A percentile compares a stretch with the other conserved stretches of the same genome.
Evolutionary conservation across 1,140 invertebrate genomes (phyloP).

Genomic region (Drosophila arawakana): DNA sequence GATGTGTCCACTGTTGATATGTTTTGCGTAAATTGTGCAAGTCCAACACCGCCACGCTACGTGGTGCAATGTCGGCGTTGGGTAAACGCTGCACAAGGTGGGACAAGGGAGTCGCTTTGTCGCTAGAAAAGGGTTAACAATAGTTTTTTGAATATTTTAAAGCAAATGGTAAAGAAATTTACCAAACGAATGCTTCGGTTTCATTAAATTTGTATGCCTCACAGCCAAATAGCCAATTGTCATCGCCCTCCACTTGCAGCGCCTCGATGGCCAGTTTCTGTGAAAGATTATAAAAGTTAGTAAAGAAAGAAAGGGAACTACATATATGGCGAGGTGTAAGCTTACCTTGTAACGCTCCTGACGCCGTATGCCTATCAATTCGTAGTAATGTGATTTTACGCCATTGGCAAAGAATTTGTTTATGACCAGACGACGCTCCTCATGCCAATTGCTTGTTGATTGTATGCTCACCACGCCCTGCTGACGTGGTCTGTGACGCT

Average conservation of each 20-base stretch:
- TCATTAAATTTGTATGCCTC: slow-evolving; percentile 85
- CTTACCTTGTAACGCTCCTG: slow-evolving; percentile 52
- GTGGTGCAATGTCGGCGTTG: slow-evolving; percentile 72
- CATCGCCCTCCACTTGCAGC: slow-evolving; percentile 86
- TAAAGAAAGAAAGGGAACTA: neutral
- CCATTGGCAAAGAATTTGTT: slow-evolving; percentile 65
- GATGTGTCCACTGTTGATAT: slow-evolving; percentile 88
- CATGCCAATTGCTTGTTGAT: slow-evolving; percentile 54
- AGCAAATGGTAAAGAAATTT: neutral
- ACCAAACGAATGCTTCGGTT: neutral
- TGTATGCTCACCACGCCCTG: slow-evolving; percentile 28
- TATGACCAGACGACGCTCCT: slow-evolving; percentile 60
- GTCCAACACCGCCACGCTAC: slow-evolving; percentile 87
- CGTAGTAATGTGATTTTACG: slow-evolving; percentile 49
- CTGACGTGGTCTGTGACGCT: slow-evolving; percentile 57
- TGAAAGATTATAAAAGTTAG: neutral
- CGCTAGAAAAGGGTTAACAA: slow-evolving; percentile 69
- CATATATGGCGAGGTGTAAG: neutral
- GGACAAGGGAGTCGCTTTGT: slow-evolving; percentile 87
- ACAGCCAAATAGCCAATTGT: slow-evolving; percentile 91
- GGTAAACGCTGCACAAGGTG: slow-evolving; percentile 87
- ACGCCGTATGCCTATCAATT: slow-evolving; percentile 54
- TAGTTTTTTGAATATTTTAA: neutral
- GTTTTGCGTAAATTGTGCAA: slow-evolving; percentile 86
- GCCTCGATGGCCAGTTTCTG: slow-evolving; percentile 62